These are phyloP conservation scores for Xylocopa sonorina DNA, from an alignment of 1,140 invertebrate genomes.

Conservation along the genomic window DNA sequence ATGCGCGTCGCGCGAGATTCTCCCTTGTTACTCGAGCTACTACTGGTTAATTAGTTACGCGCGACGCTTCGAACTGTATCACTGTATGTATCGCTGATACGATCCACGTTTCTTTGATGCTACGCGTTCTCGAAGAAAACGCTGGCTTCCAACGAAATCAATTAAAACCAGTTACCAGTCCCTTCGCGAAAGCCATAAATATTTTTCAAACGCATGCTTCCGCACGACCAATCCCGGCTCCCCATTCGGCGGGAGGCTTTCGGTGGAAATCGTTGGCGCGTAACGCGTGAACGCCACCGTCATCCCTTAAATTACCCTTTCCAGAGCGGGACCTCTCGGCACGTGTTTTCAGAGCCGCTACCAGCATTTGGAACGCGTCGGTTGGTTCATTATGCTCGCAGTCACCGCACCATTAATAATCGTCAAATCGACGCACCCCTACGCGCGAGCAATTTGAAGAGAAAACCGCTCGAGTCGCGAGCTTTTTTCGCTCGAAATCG, in stretches of 20 bases:
- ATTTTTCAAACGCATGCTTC: constrained; percentile 14
- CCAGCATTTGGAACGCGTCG: constrained; percentile 5
- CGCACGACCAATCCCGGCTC: not conserved
- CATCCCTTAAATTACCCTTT: constrained; percentile 32
- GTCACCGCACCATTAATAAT: constrained; percentile 61
- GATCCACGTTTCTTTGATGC: too few relatives aligned
- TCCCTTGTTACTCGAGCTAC: too few relatives aligned
- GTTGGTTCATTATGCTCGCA: constrained; percentile 47
- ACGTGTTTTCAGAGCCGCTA: constrained; percentile 32
- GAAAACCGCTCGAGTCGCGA: constrained; percentile 16
- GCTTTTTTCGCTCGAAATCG: constrained; percentile 26
- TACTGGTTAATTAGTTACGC: constrained; percentile 15
- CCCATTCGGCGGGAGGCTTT: not conserved
- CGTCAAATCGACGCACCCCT: constrained; percentile 43
- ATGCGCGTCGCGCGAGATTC: constrained; percentile 2
- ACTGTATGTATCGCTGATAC: not conserved
- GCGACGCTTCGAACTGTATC: not conserved
- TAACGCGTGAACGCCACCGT: constrained; percentile 18
- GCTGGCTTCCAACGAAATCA: too few relatives aligned
- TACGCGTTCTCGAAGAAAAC: too few relatives aligned
- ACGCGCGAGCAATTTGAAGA: constrained; percentile 50
- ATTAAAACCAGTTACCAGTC: too few relatives aligned
- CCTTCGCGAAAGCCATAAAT: not conserved
- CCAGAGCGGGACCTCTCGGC: not conserved
- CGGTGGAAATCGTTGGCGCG: not conserved